Percentiles rank a stretch among this genome's conserved stretches.
These are phyloP conservation scores for Fregata magnificens DNA, from an alignment of 2,113 vertebrate genomes.

Conservation along the genomic window DNA sequence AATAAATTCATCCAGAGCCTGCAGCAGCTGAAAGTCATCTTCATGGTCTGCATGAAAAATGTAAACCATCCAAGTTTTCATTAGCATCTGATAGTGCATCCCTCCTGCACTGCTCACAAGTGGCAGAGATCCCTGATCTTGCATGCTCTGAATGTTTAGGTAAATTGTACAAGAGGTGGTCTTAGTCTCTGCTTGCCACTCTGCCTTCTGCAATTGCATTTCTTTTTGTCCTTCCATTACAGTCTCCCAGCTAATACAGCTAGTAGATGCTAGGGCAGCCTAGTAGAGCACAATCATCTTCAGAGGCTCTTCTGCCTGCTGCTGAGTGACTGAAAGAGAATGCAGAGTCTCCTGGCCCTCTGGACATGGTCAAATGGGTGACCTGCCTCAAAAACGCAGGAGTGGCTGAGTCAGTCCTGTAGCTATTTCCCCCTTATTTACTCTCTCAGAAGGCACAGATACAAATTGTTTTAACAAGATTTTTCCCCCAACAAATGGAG, in stretches of 20 bases:
- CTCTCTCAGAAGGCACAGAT: neutral
- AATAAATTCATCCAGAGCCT: neutral
- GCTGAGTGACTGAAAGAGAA: neutral
- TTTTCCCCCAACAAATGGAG: neutral
- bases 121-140: neutral
- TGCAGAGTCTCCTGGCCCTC: neutral
- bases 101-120: neutral
- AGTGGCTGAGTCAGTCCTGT: neutral
- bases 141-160: neutral
- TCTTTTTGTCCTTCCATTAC: neutral
- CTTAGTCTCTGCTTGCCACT: neutral
- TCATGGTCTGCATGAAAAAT: neutral
- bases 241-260: neutral
- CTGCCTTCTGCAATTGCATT: neutral
- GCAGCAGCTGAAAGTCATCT: neutral
- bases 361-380: neutral
- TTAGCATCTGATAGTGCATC: neutral
- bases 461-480: neutral
- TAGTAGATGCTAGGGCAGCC: neutral
- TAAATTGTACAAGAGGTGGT: neutral
- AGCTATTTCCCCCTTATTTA: neutral
- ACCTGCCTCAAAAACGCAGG: neutral
- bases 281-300: neutral
- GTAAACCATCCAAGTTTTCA: neutral
- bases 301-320: neutral